These are phyloP conservation scores for Lagorchestes hirsutus DNA, from an alignment of 2,797 vertebrate species.

Conservation along the genomic window DNA sequence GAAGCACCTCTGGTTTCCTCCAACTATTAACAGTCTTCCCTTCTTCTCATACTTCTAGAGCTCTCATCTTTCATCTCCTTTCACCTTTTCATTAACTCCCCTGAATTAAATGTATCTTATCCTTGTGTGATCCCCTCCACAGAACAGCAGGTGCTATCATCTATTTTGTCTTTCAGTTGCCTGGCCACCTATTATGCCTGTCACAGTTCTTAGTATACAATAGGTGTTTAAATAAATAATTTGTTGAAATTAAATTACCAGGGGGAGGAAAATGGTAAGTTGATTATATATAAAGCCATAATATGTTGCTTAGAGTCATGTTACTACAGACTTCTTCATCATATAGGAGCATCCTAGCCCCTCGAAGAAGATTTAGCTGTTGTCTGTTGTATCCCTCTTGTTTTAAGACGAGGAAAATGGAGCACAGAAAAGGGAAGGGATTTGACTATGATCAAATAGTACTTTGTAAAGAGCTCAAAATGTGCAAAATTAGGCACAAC, in stretches of 20 bases:
- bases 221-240: neutral
- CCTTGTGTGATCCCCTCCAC: neutral
- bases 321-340: neutral
- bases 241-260: neutral
- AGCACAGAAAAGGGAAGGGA: neutral
- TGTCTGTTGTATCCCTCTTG: neutral
- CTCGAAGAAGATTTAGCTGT: neutral
- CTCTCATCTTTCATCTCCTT: neutral
- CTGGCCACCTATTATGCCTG: neutral
- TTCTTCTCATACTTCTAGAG: neutral
- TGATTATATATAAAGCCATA: neutral
- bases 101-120: neutral
- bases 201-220: neutral
- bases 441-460: neutral
- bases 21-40: neutral
- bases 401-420: neutral
- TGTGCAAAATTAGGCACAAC: conserved; percentile 24
- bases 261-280: neutral
- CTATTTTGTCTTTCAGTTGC: neutral
- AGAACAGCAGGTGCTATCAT: neutral
- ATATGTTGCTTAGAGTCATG: neutral
- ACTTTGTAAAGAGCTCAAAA: neutral
- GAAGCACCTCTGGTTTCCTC: neutral
- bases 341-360: neutral
- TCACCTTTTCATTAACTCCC: neutral